A percentile compares a stretch with the other conserved stretches of the same genome.
Evolutionary conservation across 2,888 invertebrate genomes (phyloP).

Genomic region (Phalera bucephala): DNA sequence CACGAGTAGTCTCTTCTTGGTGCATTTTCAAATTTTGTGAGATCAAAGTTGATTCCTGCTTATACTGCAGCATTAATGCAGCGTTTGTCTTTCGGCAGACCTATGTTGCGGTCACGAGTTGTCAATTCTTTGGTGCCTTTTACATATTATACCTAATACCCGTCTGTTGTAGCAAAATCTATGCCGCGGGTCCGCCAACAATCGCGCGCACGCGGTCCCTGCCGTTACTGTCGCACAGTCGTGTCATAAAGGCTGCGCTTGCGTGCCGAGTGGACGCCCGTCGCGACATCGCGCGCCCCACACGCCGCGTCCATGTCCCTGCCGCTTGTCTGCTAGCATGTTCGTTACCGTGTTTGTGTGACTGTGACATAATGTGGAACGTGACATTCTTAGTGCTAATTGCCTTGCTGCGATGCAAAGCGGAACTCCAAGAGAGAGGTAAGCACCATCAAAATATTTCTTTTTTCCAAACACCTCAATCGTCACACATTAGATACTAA

Average conservation of each 20-base stretch:
- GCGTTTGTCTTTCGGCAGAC: no score
- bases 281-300: constrained; percentile 6
- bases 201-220: constrained; percentile 1
- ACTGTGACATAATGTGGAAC: constrained; percentile 63
- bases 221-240: constrained; percentile 18
- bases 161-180: constrained; percentile 18
- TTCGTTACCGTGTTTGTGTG: constrained; percentile 48
- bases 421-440: constrained; percentile 74
- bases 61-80: constrained; percentile 50
- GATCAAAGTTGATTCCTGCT: no score
- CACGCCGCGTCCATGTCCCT: constrained; percentile 10
- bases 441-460: constrained; percentile 25
- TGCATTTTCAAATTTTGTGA: no score
- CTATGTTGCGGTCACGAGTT: no score
- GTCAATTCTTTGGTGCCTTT: no score
- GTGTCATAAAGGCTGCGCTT: constrained; percentile 57
- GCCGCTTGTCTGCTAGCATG: constrained; percentile 54
- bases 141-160: background rate
- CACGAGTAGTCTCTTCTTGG: no score
- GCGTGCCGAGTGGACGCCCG: constrained; percentile 56
- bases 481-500: background rate
- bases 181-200: constrained; percentile 8
- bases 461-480: background rate
- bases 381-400: constrained; percentile 41
- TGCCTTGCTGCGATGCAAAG: constrained; percentile 36